These are phyloP conservation scores for Coregonus sp. DNA, from an alignment of 2,797 vertebrate species.

Conservation along the genomic window DNA sequence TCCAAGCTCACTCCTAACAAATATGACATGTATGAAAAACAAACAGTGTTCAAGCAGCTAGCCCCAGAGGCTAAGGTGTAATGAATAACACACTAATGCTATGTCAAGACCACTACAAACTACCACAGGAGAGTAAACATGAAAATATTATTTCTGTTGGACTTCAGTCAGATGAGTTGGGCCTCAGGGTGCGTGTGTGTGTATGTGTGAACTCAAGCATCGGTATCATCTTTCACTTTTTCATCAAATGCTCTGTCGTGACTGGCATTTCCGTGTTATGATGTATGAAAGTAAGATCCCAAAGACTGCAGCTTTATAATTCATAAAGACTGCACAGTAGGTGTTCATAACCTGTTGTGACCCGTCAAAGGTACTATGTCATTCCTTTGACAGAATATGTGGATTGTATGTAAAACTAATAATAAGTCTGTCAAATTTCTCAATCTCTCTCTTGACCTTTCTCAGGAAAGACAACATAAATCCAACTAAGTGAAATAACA, in stretches of 20 bases:
- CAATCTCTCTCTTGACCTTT: neutral
- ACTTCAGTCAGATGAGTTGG: neutral
- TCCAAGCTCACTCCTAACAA: slow-evolving; percentile 12
- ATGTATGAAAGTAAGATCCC: neutral
- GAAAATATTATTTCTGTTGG: slow-evolving; percentile 12
- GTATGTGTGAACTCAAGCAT: too few species aligned
- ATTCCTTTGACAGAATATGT: slow-evolving; percentile 11
- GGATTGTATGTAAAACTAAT: neutral
- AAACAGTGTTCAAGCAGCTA: neutral
- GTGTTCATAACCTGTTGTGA: slow-evolving; percentile 3
- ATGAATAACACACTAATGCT: neutral
- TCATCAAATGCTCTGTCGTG: neutral
- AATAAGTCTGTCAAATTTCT: neutral
- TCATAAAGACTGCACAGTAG: neutral
- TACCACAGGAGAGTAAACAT: neutral
- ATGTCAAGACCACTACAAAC: neutral
- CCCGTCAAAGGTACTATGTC: neutral
- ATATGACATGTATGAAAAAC: slow-evolving; percentile 1
- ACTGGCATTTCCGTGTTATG: slow-evolving; percentile 1
- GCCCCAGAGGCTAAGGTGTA: slow-evolving; percentile 4
- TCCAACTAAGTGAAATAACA: neutral
- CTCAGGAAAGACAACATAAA: neutral
- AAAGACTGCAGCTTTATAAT: neutral
- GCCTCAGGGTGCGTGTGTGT: neutral
- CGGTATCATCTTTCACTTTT: neutral